These are phyloP conservation scores for Aix galericulata DNA, from an alignment of 2,113 vertebrate genomes.

Conservation along the genomic window DNA sequence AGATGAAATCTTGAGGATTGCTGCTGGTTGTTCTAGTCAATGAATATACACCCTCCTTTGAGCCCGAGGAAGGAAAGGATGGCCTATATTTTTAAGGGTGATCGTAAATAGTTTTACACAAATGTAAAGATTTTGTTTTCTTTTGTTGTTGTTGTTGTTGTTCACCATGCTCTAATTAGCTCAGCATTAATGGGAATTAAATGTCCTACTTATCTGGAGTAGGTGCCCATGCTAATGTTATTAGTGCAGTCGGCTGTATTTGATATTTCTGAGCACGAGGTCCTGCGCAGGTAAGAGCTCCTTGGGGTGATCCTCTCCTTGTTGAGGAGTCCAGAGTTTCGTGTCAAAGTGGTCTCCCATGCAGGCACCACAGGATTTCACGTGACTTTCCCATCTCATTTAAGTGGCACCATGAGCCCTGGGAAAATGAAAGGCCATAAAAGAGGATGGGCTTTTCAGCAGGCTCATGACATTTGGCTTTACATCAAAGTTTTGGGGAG, in stretches of 20 bases:
- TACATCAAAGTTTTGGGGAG: not conserved
- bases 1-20: constrained; percentile 9
- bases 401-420: not conserved
- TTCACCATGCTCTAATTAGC: constrained; percentile 39
- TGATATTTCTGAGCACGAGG: not conserved
- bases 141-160: not conserved
- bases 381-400: not conserved
- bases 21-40: not conserved
- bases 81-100: not conserved
- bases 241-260: not conserved
- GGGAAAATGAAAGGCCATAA: not conserved
- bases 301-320: not conserved
- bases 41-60: not conserved
- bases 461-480: not conserved
- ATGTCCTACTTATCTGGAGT: constrained; percentile 29
- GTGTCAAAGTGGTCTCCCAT: not conserved
- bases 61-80: not conserved
- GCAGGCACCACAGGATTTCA: not conserved
- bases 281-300: not conserved
- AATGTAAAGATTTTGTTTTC: not conserved
- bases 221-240: not conserved
- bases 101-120: not conserved
- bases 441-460: not conserved
- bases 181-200: constrained; percentile 54
- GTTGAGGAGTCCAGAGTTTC: not conserved